A percentile compares a stretch with the other conserved stretches of the same genome.
phyloP scores from a whole-genome alignment of 2,113 vertebrate species.

The Xiphophorus couchianus region DNA sequence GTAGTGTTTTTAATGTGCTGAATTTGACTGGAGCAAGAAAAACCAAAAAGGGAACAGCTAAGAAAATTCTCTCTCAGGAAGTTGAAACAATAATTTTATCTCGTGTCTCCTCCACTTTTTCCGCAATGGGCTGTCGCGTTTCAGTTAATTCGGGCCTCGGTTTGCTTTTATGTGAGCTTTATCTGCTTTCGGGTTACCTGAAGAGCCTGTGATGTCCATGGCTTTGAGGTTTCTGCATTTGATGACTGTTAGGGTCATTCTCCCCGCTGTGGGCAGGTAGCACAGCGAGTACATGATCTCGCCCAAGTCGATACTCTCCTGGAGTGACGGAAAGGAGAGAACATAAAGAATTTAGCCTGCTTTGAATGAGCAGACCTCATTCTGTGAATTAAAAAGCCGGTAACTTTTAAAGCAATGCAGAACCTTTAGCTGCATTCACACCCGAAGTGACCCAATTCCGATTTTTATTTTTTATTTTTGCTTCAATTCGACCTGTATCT shows the following conservation, averaged over 20 bases:
- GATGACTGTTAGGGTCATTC: slow-evolving; percentile 98
- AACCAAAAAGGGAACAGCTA: background rate
- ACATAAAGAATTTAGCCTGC: background rate
- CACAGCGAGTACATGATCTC: slow-evolving; percentile 99
- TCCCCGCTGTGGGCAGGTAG: slow-evolving; percentile 96
- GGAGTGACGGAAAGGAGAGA: slow-evolving; percentile 18
- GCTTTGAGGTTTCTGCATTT: slow-evolving; percentile 99
- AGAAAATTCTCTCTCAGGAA: background rate
- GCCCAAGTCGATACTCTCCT: slow-evolving; percentile 97
- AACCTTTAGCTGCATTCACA: background rate
- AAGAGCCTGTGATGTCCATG: slow-evolving; percentile 98
- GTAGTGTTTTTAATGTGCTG: background rate
- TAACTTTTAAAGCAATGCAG: background rate
- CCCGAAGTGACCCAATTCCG: too few species aligned
- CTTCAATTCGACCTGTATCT: too few species aligned
- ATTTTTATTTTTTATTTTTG: too few species aligned
- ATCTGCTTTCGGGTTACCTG: slow-evolving; percentile 80
- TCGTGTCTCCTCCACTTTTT: background rate
- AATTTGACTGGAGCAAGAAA: background rate
- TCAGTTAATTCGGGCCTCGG: slow-evolving; percentile 19
- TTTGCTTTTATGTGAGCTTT: slow-evolving; percentile 44
- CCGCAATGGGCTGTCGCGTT: slow-evolving; percentile 2
- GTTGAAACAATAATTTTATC: too few species aligned
- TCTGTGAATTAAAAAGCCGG: background rate
- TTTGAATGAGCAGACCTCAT: slow-evolving; percentile 5